Conservation (phyloP, 2,797 vertebrate species). For the Hylomyscus alleni region DNA sequence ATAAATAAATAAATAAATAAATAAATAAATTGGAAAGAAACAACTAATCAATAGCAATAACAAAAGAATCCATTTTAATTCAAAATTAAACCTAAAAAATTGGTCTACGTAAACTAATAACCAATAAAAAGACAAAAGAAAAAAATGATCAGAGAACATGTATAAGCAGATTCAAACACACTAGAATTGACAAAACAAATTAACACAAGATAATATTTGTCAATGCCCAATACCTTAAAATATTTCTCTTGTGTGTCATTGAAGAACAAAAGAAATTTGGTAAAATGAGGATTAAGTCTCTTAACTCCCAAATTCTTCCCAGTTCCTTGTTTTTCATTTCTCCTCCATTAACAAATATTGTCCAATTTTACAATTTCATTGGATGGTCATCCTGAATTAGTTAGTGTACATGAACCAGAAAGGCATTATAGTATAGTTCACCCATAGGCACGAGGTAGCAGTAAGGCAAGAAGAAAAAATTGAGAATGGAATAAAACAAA, state of each 20-base stretch:
- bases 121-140: conserved; percentile 18
- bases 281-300: not conserved
- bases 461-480: not conserved
- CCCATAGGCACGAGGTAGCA: not conserved
- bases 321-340: not conserved
- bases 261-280: not conserved
- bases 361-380: not conserved
- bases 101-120: not conserved
- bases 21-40: not conserved
- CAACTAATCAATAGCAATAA: not conserved
- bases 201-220: not conserved
- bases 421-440: not conserved
- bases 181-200: not conserved
- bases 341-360: not conserved
- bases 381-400: not conserved
- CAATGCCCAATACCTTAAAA: not conserved
- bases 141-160: not conserved
- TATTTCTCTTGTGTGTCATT: not conserved
- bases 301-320: not conserved
- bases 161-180: not conserved
- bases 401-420: not conserved
- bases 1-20: too few relatives aligned
- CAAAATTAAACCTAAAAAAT: not conserved
- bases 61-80: not conserved
- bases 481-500: not conserved